Evolutionary conservation across 2,797 vertebrate genomes (phyloP).

Genomic region (Eospalax fontanierii): DNA sequence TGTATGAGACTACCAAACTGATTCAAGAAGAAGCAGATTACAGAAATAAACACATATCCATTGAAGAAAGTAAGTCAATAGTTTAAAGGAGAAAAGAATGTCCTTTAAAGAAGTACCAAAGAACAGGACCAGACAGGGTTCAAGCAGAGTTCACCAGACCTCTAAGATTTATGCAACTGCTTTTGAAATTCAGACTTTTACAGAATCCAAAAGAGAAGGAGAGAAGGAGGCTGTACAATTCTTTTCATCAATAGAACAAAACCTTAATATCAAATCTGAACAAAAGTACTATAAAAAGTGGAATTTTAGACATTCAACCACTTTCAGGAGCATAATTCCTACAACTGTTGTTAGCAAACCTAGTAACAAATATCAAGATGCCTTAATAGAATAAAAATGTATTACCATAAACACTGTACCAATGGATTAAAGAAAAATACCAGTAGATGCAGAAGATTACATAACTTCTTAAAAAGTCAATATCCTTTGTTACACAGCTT

Average conservation of each 20-base stretch:
- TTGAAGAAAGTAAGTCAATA: constrained; percentile 38
- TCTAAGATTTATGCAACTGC: neutral
- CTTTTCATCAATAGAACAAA: constrained; percentile 21
- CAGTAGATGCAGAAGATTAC: neutral
- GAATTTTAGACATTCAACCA: neutral
- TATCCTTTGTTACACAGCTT: neutral
- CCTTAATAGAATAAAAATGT: neutral
- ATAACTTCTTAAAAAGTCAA: constrained; percentile 6
- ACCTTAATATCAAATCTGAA: neutral
- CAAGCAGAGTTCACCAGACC: neutral
- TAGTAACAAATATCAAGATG: neutral
- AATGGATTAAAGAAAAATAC: neutral
- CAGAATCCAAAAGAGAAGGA: constrained; percentile 21
- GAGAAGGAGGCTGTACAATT: neutral
- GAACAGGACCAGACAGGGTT: neutral
- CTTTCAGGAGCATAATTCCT: neutral
- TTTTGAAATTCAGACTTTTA: constrained; percentile 23
- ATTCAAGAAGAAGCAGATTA: constrained; percentile 45
- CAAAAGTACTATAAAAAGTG: neutral
- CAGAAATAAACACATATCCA: neutral
- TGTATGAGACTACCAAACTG: neutral
- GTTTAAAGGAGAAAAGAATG: neutral
- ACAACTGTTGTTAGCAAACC: neutral
- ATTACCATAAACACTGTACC: neutral
- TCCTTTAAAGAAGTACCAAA: neutral